A percentile compares a stretch with the other conserved stretches of the same genome.
Conservation (phyloP, 1,140 invertebrate species). For the Chymomyza costata region DNA sequence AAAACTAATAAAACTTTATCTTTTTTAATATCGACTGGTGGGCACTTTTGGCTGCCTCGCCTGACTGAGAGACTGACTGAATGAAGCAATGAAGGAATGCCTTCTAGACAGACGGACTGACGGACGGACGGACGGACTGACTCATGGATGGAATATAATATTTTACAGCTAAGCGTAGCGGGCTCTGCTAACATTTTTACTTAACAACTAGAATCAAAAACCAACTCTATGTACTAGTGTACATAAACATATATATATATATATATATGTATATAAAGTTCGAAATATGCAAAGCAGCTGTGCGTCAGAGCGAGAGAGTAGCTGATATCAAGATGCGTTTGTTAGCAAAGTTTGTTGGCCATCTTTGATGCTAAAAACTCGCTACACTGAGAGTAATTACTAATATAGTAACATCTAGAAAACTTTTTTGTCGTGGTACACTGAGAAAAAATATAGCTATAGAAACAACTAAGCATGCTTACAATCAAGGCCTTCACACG, state of each 20-base stretch:
- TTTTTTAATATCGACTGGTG: slow-evolving; percentile 55
- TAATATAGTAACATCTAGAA: no score
- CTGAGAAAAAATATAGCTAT: no score
- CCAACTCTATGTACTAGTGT: no score
- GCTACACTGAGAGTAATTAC: no score
- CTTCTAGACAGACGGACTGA: neutral
- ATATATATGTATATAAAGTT: no score
- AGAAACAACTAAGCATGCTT: no score
- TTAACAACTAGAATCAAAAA: slow-evolving; percentile 23
- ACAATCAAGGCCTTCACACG: no score
- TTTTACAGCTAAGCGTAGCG: slow-evolving; percentile 31
- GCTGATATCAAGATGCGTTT: no score
- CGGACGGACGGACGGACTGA: slow-evolving; percentile 1
- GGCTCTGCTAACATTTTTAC: slow-evolving; percentile 19
- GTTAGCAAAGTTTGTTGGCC: no score
- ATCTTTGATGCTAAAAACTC: no score
- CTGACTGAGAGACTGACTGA: neutral
- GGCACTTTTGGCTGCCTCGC: slow-evolving; percentile 12
- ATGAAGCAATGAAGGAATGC: neutral
- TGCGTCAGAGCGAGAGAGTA: slow-evolving; percentile 4
- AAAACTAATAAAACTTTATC: slow-evolving; percentile 59
- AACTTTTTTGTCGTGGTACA: no score
- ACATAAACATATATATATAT: no score
- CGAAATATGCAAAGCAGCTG: slow-evolving; percentile 55
- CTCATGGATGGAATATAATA: slow-evolving; percentile 17